Base-by-base conservation (phyloP, 1,140 invertebrate genomes). In the Euura saliciscinereae region DNA sequence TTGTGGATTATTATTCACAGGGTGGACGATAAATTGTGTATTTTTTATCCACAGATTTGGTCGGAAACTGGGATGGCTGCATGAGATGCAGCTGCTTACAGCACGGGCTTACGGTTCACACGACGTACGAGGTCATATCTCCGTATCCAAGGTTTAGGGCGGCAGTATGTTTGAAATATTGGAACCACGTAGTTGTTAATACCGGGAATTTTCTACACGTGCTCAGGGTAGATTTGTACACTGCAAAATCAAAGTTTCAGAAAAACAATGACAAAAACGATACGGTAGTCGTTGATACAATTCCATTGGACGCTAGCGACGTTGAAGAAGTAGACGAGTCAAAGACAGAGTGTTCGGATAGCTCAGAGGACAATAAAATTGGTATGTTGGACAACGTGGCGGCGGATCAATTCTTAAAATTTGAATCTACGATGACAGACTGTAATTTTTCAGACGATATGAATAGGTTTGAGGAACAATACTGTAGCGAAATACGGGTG, bases 151-250 rank as follows among this genome's bases (percentile, higher is more conserved):
- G 86, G 74, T 93, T 93, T 79, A 87, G 89, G 72, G 89, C 91
- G 4, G 81, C 86, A 28, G 88, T 92, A 10, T 90, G 90, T 77
- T 83, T 93, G 66, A 92, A 92, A 78, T 88, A 89, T 70, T 89
- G 91, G 78, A 90, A 92, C 72, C 88, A 90, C 67, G 90, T 93
- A 46, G 88, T 94, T 8, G 86, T 94, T 28, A 94, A 94, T 78
- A 93, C 93, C 4, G 93, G 92, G 11, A 92, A 93, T 79, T 92
- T 93, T 75, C 85, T 94, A 43, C 91, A 93, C 72, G 89, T 92
- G 28, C 80, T 94, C 42, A 87, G 84, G 74, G 86, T 90, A 28
- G 85, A 90, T 71, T 79, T 91, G 67, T 86, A 89, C 71, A 80
- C 85, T 69, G 80, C 82, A 8, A 84, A 83, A 69, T 69, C 75